These are phyloP conservation scores for Melanotaenia nigrans DNA, from an alignment of 2,797 vertebrate species.

Conservation along the genomic window DNA sequence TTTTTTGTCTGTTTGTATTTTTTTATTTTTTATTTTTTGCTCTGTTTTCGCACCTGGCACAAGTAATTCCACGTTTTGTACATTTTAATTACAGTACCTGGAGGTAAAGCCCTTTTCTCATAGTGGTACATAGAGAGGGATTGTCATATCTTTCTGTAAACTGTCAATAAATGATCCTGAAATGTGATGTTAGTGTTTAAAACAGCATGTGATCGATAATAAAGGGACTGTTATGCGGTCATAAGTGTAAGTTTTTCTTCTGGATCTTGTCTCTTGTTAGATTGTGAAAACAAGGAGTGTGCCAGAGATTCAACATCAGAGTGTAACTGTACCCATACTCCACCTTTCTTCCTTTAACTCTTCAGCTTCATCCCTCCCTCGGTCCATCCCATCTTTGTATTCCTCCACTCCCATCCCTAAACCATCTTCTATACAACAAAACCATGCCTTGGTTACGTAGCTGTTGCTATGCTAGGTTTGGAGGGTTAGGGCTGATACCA, in stretches of 20 bases:
- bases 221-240: neutral
- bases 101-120: too few relatives aligned
- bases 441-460: constrained; percentile 62
- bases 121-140: neutral
- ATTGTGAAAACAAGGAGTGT: neutral
- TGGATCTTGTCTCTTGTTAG: neutral
- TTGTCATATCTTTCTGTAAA: neutral
- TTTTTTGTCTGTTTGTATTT: neutral
- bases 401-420: constrained; percentile 46
- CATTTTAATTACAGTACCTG: too few relatives aligned
- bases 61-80: too few relatives aligned
- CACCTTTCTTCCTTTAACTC: constrained; percentile 28
- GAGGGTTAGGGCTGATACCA: constrained; percentile 30
- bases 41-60: neutral
- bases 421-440: constrained; percentile 49
- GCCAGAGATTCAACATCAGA: neutral
- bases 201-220: neutral
- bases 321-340: neutral
- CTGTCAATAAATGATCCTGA: neutral
- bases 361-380: constrained; percentile 44
- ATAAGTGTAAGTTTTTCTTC: neutral
- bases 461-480: constrained; percentile 66
- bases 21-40: neutral
- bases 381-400: constrained; percentile 53
- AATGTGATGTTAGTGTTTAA: neutral